Percentiles rank a stretch among this genome's conserved stretches.
Evolutionary conservation across 2,113 vertebrate species (phyloP).

Genomic region (Jaculus jaculus): DNA sequence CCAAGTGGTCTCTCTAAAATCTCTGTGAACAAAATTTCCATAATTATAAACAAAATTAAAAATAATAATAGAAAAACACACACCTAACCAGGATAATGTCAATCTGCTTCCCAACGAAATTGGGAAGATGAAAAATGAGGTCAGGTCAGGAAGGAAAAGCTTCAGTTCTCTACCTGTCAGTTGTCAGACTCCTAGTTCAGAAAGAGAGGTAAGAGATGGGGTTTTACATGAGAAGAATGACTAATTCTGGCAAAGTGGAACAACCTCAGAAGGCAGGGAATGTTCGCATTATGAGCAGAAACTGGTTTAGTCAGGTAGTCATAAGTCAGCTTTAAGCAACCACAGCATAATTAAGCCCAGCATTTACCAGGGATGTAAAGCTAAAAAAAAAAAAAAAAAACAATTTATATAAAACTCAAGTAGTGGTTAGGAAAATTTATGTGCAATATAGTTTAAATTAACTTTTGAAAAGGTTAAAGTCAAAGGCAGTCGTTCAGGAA

Average conservation of each 20-base stretch:
- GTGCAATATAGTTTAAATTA: slow-evolving; percentile 41
- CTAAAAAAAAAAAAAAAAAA: slow-evolving; percentile 23
- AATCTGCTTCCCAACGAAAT: slow-evolving; percentile 34
- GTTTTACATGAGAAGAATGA: slow-evolving; percentile 45
- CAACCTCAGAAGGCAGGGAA: neutral
- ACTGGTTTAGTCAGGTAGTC: neutral
- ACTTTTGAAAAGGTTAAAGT: neutral
- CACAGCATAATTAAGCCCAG: neutral
- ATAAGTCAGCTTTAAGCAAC: neutral
- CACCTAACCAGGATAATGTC: neutral
- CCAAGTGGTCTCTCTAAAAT: slow-evolving; percentile 20
- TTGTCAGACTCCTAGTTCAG: slow-evolving; percentile 52
- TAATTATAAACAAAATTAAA: slow-evolving; percentile 27
- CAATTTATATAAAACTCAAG: neutral
- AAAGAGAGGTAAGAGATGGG: slow-evolving; percentile 34
- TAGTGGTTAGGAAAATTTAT: slow-evolving; percentile 23
- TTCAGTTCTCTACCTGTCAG: slow-evolving; percentile 14
- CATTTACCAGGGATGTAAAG: slow-evolving; percentile 30
- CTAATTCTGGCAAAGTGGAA: slow-evolving; percentile 16
- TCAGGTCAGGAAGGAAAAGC: slow-evolving; percentile 53
- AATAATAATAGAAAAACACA: slow-evolving; percentile 12
- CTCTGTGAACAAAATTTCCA: neutral
- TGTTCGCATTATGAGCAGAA: neutral
- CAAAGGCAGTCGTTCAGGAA: neutral
- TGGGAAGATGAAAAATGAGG: slow-evolving; percentile 25